A percentile compares a stretch with the other conserved stretches of the same genome.
These are phyloP conservation scores for Hoplostethus atlanticus DNA, from an alignment of 2,797 vertebrate species.

Conservation along the genomic window DNA sequence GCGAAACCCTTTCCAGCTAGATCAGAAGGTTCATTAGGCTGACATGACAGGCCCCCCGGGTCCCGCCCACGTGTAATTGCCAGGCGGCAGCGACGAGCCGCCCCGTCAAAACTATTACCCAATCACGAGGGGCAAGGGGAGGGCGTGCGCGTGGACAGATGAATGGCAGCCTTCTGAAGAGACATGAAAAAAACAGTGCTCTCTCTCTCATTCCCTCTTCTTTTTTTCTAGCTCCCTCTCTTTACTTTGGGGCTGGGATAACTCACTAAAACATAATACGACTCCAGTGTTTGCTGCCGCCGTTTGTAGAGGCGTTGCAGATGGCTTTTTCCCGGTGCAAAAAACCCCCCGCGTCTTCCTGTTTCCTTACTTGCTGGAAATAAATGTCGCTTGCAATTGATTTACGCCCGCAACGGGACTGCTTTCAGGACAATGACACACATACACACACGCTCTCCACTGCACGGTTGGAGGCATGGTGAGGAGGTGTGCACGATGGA, in stretches of 20 bases:
- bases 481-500: background rate
- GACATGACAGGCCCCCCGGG: conserved; percentile 4
- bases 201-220: background rate
- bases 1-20: background rate
- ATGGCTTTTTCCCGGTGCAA: too few relatives aligned
- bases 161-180: conserved; percentile 11
- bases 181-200: background rate
- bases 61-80: conserved; percentile 32
- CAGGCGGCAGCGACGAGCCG: conserved; percentile 17
- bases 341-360: too few relatives aligned
- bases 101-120: conserved; percentile 11
- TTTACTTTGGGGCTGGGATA: too few relatives aligned
- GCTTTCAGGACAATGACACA: too few relatives aligned
- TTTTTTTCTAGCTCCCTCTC: too few relatives aligned
- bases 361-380: too few relatives aligned
- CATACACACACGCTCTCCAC: too few relatives aligned
- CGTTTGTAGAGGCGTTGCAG: too few relatives aligned
- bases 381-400: too few relatives aligned
- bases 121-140: conserved; percentile 9
- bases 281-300: too few relatives aligned
- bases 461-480: conserved; percentile 8
- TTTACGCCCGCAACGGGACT: too few relatives aligned
- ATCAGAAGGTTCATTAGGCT: background rate
- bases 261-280: background rate
- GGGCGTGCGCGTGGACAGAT: conserved; percentile 13